Evolutionary conservation across 2,888 invertebrate species (phyloP).

Genomic region (Zelleria hepariella): DNA sequence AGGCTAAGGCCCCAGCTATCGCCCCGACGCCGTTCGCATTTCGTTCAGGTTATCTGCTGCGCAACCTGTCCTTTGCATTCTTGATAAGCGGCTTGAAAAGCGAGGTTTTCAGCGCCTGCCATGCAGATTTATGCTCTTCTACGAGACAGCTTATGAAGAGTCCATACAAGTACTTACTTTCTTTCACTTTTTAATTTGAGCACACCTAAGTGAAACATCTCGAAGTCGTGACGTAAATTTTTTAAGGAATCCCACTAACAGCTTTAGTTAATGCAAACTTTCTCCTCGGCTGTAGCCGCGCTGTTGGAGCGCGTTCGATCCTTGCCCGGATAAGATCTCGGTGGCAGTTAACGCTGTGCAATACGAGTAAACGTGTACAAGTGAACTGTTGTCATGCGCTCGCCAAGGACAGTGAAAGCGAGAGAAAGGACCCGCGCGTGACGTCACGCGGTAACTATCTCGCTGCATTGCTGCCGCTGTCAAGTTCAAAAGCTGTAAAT

Average conservation of each 20-base stretch:
- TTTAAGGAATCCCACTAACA: background rate
- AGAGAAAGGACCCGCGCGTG: constrained; percentile 56
- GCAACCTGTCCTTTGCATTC: constrained; percentile 57
- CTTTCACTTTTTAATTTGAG: background rate
- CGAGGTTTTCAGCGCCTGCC: background rate
- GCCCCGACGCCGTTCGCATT: constrained; percentile 46
- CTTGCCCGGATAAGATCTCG: constrained; percentile 20
- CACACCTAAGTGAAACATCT: background rate
- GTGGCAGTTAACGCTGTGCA: constrained; percentile 10
- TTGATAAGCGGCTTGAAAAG: background rate
- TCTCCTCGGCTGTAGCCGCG: background rate
- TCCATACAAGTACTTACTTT: background rate
- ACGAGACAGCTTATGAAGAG: background rate
- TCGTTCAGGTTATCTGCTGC: constrained; percentile 57
- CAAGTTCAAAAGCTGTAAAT: background rate
- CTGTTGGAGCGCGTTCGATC: constrained; percentile 14
- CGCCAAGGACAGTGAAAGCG: constrained; percentile 64
- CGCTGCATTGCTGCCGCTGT: background rate
- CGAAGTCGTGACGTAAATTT: background rate
- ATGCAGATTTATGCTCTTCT: background rate
- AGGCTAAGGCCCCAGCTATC: too few relatives aligned
- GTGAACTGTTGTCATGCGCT: constrained; percentile 14
- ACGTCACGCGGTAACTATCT: constrained; percentile 25
- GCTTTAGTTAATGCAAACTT: background rate
- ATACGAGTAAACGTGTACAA: background rate